These are phyloP conservation scores for Sinonovacula constricta DNA, from an alignment of 1,140 invertebrate species.

Conservation along the genomic window DNA sequence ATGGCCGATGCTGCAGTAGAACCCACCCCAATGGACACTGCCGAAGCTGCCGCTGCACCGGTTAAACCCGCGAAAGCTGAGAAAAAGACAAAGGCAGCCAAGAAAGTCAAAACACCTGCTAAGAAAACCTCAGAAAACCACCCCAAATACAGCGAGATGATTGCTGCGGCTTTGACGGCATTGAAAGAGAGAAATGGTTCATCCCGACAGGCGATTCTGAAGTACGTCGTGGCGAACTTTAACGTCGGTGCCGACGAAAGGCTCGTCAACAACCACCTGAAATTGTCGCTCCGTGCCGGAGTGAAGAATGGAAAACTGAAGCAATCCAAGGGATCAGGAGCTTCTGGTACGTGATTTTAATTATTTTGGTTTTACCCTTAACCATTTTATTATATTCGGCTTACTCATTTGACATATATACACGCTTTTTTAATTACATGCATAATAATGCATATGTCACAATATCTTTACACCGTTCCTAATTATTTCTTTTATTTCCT, in stretches of 20 bases:
- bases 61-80: conserved; percentile 20
- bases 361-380: too few species aligned
- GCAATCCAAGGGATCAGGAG: conserved; percentile 75
- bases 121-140: conserved; percentile 51
- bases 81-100: conserved; percentile 57
- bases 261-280: conserved; percentile 70
- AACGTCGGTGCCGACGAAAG: conserved; percentile 71
- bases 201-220: conserved; percentile 76
- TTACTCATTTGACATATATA: too few species aligned
- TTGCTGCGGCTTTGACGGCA: conserved; percentile 53
- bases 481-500: too few species aligned
- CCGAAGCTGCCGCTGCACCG: conserved; percentile 2
- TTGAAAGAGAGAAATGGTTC: conserved; percentile 71
- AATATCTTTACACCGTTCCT: too few species aligned
- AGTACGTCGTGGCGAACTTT: conserved; percentile 75
- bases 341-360: conserved; percentile 75
- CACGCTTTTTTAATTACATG: too few species aligned
- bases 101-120: conserved; percentile 13
- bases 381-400: too few species aligned
- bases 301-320: conserved; percentile 70
- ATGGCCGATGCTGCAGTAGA: too few species aligned
- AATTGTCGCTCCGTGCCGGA: conserved; percentile 68
- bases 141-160: conserved; percentile 65
- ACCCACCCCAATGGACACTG: too few species aligned
- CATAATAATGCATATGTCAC: too few species aligned